These are phyloP conservation scores for Zeuzera pyrina DNA, from an alignment of 2,888 invertebrate genomes.

Conservation along the genomic window DNA sequence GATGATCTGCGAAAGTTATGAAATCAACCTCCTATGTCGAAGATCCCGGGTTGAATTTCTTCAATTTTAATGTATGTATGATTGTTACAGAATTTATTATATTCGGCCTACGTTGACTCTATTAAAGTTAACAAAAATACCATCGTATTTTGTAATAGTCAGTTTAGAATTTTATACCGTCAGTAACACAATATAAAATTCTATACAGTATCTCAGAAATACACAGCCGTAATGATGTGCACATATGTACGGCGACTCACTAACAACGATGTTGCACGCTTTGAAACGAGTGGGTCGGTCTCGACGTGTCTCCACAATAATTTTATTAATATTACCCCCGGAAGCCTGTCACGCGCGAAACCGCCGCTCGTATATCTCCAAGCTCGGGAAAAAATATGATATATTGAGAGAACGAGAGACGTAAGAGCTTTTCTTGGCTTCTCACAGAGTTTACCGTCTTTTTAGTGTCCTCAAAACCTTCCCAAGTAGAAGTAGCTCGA, in stretches of 20 bases:
- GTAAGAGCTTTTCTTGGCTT: slow-evolving; percentile 57
- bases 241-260: slow-evolving; percentile 18
- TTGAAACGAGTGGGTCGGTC: slow-evolving; percentile 43
- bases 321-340: slow-evolving; percentile 71
- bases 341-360: slow-evolving; percentile 67
- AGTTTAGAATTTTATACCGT: too few relatives aligned
- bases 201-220: too few relatives aligned
- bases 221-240: slow-evolving; percentile 24
- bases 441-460: slow-evolving; percentile 51
- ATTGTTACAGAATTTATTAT: too few relatives aligned
- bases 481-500: slow-evolving; percentile 20
- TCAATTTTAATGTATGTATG: too few relatives aligned
- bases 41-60: too few relatives aligned
- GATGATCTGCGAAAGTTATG: too few relatives aligned
- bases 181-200: too few relatives aligned
- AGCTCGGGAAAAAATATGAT: slow-evolving; percentile 65
- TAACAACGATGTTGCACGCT: slow-evolving; percentile 8
- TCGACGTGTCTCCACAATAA: slow-evolving; percentile 66
- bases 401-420: slow-evolving; percentile 65
- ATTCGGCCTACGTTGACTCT: too few relatives aligned
- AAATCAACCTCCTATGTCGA: too few relatives aligned
- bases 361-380: slow-evolving; percentile 62
- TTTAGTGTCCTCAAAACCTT: slow-evolving; percentile 46
- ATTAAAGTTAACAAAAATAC: too few relatives aligned
- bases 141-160: too few relatives aligned